A percentile compares a stretch with the other conserved stretches of the same genome.
phyloP scores from a whole-genome alignment of 2,113 vertebrate species.

The Cranoglanis bouderius region DNA sequence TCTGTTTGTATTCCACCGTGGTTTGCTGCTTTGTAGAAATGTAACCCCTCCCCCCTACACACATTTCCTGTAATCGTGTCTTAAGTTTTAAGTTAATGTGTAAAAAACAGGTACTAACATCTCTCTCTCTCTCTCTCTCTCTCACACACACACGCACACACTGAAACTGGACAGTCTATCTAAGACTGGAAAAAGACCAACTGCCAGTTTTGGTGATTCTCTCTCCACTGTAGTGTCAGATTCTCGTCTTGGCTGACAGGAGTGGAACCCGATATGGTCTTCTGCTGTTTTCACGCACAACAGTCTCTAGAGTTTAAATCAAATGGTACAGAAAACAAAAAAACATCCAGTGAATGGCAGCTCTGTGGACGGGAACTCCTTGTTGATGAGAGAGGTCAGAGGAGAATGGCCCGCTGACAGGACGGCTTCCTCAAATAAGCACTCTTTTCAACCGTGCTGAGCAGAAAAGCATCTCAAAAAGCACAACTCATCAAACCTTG shows the following conservation, averaged over 20 bases:
- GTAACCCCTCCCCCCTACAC: not conserved
- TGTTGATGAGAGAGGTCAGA: not conserved
- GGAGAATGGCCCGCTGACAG: not conserved
- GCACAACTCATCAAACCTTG: not conserved
- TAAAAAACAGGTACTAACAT: too few species aligned
- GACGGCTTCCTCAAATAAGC: not conserved
- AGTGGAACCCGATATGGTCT: not conserved
- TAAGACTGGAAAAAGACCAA: not conserved
- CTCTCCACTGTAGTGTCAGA: not conserved
- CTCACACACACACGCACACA: not conserved
- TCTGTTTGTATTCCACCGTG: not conserved
- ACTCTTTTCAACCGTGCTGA: not conserved
- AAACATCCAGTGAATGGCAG: not conserved
- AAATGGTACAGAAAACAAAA: not conserved
- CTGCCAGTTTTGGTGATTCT: not conserved
- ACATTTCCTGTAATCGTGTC: not conserved
- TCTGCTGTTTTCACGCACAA: not conserved
- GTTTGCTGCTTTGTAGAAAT: not conserved
- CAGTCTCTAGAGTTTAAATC: not conserved
- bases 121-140: too few species aligned
- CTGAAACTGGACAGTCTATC: not conserved
- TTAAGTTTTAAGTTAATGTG: not conserved
- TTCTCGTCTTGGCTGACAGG: not conserved
- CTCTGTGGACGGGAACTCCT: not conserved
- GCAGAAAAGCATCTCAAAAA: conserved; percentile 4